A percentile compares a stretch with the other conserved stretches of the same genome.
Conservation (phyloP, 2,888 invertebrate genomes). For the Drosophila melanosoma region DNA sequence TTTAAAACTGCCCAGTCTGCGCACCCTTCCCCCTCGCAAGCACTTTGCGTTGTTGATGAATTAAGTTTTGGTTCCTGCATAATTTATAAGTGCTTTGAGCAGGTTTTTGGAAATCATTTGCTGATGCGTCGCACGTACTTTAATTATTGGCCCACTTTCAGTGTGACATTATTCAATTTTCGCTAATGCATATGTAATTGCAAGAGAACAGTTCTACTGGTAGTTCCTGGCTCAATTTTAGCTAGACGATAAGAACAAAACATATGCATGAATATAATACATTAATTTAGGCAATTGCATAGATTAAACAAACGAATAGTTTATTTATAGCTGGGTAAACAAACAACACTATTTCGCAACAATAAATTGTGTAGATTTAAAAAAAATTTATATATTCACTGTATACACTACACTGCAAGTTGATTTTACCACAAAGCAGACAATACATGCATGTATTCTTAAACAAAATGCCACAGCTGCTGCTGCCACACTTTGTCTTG, state of each 20-base stretch:
- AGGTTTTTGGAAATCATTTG: slow-evolving; percentile 16
- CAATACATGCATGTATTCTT: slow-evolving; percentile 30
- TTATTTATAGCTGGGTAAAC: slow-evolving; percentile 55
- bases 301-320: slow-evolving; percentile 25
- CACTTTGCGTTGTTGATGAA: background rate
- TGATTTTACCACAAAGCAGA: background rate
- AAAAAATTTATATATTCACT: background rate
- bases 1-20: too few relatives aligned
- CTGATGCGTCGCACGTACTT: slow-evolving; percentile 51
- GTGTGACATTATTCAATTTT: slow-evolving; percentile 64
- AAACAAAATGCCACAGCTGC: slow-evolving; percentile 31
- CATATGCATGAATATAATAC: background rate
- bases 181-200: slow-evolving; percentile 15
- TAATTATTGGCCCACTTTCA: slow-evolving; percentile 59
- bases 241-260: background rate
- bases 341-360: slow-evolving; percentile 12
- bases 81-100: slow-evolving; percentile 53
- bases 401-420: background rate
- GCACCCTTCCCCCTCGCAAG: too few relatives aligned
- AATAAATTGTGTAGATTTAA: slow-evolving; percentile 26
- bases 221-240: slow-evolving; percentile 42
- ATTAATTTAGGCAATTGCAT: slow-evolving; percentile 27
- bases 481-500: slow-evolving; percentile 13
- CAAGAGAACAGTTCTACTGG: slow-evolving; percentile 20
- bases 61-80: slow-evolving; percentile 46